Evolutionary conservation across 2,888 invertebrate genomes (phyloP).

Genomic region (Chydorus sphaericus): DNA sequence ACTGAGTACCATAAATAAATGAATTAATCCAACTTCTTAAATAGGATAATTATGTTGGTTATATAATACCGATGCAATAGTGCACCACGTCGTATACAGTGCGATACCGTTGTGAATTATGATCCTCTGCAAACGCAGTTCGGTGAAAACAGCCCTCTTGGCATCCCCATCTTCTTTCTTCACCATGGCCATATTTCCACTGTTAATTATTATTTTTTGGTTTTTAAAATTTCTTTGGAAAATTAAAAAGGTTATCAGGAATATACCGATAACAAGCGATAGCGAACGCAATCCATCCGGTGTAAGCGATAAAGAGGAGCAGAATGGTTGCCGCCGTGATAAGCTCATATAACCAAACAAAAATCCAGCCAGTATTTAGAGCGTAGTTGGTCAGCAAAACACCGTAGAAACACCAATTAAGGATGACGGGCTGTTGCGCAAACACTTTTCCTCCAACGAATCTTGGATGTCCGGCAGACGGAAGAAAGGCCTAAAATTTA

Average conservation of each 20-base stretch:
- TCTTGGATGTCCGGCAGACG: constrained; percentile 16
- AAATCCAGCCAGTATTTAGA: constrained; percentile 18
- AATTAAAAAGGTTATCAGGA: not conserved
- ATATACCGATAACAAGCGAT: constrained; percentile 8
- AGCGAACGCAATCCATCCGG: constrained; percentile 18
- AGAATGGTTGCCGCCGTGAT: constrained; percentile 16
- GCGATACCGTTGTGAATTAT: constrained; percentile 19
- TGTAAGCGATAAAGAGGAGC: constrained; percentile 16
- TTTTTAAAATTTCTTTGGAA: not conserved
- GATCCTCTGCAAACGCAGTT: constrained; percentile 16
- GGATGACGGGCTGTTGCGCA: constrained; percentile 15
- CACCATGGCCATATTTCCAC: not conserved
- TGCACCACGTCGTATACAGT: constrained; percentile 18
- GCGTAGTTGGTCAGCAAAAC: constrained; percentile 16
- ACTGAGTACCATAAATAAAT: not conserved
- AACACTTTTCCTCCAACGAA: too few relatives aligned
- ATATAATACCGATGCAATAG: constrained; percentile 15
- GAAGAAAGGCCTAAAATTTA: constrained; percentile 15
- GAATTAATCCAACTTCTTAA: not conserved
- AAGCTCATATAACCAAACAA: constrained; percentile 17
- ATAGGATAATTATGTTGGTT: too few relatives aligned
- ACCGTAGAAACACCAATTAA: constrained; percentile 16
- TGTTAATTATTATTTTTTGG: not conserved
- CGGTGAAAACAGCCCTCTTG: not conserved
- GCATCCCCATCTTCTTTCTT: not conserved